These are phyloP conservation scores for Papilio xuthus DNA, from an alignment of 1,140 invertebrate species.

Conservation along the genomic window DNA sequence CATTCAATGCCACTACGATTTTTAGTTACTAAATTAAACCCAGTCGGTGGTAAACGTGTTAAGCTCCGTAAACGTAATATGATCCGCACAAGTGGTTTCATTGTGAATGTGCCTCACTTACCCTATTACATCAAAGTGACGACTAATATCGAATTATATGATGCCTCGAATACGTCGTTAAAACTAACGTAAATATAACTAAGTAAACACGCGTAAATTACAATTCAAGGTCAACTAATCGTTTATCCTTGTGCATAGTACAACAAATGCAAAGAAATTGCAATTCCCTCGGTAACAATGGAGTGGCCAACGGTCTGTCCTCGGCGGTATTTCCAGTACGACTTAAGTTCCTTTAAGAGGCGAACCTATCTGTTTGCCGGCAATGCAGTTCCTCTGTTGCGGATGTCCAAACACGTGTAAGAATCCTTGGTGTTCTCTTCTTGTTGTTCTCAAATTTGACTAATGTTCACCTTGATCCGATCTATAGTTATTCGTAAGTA, in stretches of 20 bases:
- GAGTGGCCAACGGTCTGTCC: too few relatives aligned
- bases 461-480: not conserved
- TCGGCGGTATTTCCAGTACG: too few relatives aligned
- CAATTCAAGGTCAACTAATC: not conserved
- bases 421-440: too few relatives aligned
- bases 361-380: too few relatives aligned
- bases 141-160: conserved; percentile 11
- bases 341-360: too few relatives aligned
- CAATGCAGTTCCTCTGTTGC: too few relatives aligned
- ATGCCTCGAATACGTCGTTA: not conserved
- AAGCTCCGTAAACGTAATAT: not conserved
- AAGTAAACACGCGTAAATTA: not conserved
- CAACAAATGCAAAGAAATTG: not conserved
- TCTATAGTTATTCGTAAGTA: not conserved
- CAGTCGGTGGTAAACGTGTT: too few relatives aligned
- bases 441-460: too few relatives aligned
- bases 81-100: not conserved
- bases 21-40: too few relatives aligned
- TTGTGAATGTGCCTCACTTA: not conserved
- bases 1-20: too few relatives aligned
- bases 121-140: not conserved
- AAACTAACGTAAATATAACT: conserved; percentile 3
- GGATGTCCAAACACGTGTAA: too few relatives aligned
- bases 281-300: not conserved
- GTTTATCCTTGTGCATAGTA: not conserved